A percentile compares a stretch with the other conserved stretches of the same genome.
Evolutionary conservation across 1,140 invertebrate genomes (phyloP).

Genomic region (Zaprionus lachaisei): DNA sequence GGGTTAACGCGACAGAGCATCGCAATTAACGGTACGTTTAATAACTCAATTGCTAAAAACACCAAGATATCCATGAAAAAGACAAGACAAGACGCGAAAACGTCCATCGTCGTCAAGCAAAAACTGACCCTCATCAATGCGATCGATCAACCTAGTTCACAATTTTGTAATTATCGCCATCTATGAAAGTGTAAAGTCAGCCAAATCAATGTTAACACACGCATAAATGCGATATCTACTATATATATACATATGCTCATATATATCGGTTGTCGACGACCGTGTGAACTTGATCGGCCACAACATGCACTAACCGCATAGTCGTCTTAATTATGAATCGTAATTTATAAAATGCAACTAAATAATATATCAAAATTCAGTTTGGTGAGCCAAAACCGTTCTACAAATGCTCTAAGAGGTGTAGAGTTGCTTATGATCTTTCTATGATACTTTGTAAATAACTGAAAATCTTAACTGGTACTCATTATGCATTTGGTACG

Average conservation of each 20-base stretch:
- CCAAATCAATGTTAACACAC: constrained; percentile 29
- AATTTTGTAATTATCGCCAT: constrained; percentile 67
- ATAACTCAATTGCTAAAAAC: constrained; percentile 70
- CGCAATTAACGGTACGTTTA: constrained; percentile 71
- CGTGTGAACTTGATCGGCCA: constrained; percentile 72
- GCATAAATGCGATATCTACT: neutral
- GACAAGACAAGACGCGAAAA: neutral
- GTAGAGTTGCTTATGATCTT: neutral
- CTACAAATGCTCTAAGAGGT: neutral
- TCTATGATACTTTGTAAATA: neutral
- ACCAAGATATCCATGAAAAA: neutral
- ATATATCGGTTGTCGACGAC: constrained; percentile 31
- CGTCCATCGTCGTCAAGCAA: neutral
- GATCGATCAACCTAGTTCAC: constrained; percentile 30
- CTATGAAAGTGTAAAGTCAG: constrained; percentile 60
- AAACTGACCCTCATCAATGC: constrained; percentile 61
- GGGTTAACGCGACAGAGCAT: constrained; percentile 71
- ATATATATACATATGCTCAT: constrained; percentile 12
- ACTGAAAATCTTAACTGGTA: neutral
- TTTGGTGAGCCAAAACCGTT: neutral
- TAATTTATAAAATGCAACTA: constrained; percentile 49
- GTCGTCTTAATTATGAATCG: constrained; percentile 61
- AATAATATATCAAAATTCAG: constrained; percentile 2
- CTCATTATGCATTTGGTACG: too few relatives aligned
- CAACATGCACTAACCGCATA: constrained; percentile 57